Conservation (phyloP, 2,888 invertebrate species). For the Pyrgus malvae region DNA sequence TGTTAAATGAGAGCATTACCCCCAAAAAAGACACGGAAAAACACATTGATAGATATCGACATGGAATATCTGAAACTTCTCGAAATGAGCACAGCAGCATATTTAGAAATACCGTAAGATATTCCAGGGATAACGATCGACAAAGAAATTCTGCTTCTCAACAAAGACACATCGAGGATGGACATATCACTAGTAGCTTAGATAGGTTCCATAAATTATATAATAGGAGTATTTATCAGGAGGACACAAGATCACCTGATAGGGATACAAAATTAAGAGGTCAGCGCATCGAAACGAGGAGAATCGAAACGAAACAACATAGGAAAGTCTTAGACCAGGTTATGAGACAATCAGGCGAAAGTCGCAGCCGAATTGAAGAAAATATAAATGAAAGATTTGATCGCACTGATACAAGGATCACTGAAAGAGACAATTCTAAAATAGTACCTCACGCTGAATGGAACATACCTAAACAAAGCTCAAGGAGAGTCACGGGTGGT, state of each 20-base stretch:
- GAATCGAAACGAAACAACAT: no score
- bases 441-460: no score
- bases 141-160: not conserved
- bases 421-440: no score
- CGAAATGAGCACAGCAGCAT: no score
- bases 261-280: not conserved
- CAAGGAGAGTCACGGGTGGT: not conserved
- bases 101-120: not conserved
- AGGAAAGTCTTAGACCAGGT: no score
- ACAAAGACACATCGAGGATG: not conserved
- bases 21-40: no score
- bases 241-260: not conserved
- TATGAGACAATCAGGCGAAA: no score
- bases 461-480: not conserved
- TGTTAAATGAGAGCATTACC: no score
- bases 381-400: not conserved
- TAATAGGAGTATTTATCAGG: not conserved
- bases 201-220: not conserved
- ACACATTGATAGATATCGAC: no score
- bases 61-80: not conserved
- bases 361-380: no score
- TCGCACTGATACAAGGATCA: not conserved
- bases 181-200: constrained; percentile 7
- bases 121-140: not conserved
- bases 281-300: not conserved